These are phyloP conservation scores for Ambastaia sidthimunki DNA, from an alignment of 2,797 vertebrate genomes.

Conservation along the genomic window DNA sequence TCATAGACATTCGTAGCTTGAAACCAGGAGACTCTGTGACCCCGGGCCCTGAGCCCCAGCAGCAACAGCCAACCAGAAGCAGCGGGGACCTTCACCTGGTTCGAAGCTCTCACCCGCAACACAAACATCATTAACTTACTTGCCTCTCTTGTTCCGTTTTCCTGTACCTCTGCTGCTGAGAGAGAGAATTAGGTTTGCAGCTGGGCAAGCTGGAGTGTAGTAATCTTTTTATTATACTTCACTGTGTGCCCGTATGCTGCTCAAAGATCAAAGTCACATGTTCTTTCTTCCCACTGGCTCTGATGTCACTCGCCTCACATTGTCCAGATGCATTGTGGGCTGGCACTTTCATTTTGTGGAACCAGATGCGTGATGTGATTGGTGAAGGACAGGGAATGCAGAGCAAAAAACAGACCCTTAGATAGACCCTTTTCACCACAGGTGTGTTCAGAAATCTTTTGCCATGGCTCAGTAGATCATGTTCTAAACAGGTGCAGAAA, in stretches of 20 bases:
- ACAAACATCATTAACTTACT: conserved; percentile 49
- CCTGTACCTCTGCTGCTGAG: conserved; percentile 56
- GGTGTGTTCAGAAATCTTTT: not conserved
- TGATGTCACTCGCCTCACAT: conserved; percentile 21
- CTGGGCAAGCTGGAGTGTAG: conserved; percentile 36
- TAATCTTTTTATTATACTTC: conserved; percentile 61
- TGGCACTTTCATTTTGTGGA: conserved; percentile 14
- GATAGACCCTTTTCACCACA: not conserved
- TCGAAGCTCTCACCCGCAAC: conserved; percentile 44
- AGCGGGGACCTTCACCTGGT: conserved; percentile 34
- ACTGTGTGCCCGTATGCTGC: conserved; percentile 45
- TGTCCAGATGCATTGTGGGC: conserved; percentile 20
- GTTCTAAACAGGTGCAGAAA: not conserved
- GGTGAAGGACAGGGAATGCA: conserved; percentile 1
- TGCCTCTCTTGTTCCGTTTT: conserved; percentile 25
- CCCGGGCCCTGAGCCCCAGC: not conserved
- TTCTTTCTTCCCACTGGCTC: conserved; percentile 21
- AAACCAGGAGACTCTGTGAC: conserved; percentile 1
- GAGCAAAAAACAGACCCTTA: not conserved
- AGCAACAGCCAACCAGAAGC: conserved; percentile 23
- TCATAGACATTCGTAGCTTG: conserved; percentile 9
- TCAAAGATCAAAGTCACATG: conserved; percentile 48
- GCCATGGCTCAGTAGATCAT: not conserved
- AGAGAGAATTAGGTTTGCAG: conserved; percentile 61
- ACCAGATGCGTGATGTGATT: conserved; percentile 16